Base-by-base conservation (phyloP, 2,888 invertebrate species). In the Limenitis camilla region DNA sequence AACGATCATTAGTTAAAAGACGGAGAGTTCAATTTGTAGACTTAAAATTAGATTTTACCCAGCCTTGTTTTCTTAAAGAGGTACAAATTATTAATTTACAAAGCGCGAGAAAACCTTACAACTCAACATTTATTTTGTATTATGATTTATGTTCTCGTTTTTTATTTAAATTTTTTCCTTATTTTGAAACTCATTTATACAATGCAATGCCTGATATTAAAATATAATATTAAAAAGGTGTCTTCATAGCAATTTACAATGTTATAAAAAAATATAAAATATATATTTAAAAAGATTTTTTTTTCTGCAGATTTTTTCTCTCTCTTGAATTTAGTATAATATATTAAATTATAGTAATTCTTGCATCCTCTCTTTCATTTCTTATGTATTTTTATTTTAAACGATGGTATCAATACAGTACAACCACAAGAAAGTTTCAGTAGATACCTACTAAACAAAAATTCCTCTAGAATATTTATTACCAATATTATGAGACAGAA, bases 1-100 rank as follows among this genome's bases (percentile, higher is more conserved):
- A 46, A 57, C 51, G 56, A 57, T 57, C 54, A 57, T 57, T 57
- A 57, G 56, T 57, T 57, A 57, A 57, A 57, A 57, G 56, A 46
- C 54, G 51, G 30, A 40, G 56, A 54, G 54, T 48, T 54, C 54
- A 54, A 57, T 57, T 57, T 57, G 57, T 57, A 57, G 54, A 54
- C 54, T 57, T 57, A 39, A 54, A 57, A 57, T 54, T 57, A 57
- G 54, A 57, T 57, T 57, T 54, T 52, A 52, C 57, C 52, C 57
- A 52, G 52, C 45, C 47, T 52, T 52, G 52, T 58, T 58, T 55
- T 55, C 49, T 58, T 58, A 58, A 58, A 55, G 57, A 58, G 52
- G 55, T 58, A 58, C 46, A 50, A 50, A 55, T 58, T 58, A 58
- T 55, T 58, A 58, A 58, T 58, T 55, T 58, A 55, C 55, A 49